These are phyloP conservation scores for Rhinatrema bivittatum DNA, from an alignment of 2,797 vertebrate genomes.

Conservation along the genomic window DNA sequence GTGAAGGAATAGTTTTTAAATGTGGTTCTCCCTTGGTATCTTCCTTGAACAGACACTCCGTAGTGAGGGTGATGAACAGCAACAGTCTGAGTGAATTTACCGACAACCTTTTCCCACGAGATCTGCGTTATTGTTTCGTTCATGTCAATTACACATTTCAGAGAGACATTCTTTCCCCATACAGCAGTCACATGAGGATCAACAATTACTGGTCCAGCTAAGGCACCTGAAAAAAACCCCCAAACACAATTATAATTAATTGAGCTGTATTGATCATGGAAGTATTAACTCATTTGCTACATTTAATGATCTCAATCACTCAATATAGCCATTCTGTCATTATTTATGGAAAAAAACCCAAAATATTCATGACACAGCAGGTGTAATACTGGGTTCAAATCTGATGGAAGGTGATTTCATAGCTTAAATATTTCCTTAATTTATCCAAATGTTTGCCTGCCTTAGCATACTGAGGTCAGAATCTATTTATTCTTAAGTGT, in stretches of 20 bases:
- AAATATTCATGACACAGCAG: no score
- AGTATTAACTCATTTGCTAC: no score
- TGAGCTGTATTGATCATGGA: no score
- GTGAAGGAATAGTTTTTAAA: constrained; percentile 79
- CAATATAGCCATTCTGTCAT: no score
- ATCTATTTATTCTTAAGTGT: no score
- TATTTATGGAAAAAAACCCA: no score
- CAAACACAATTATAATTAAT: not conserved
- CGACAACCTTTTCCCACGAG: constrained; percentile 83
- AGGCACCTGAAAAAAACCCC: constrained; percentile 62
- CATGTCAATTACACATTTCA: constrained; percentile 83
- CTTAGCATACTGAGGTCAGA: no score
- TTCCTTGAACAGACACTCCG: constrained; percentile 74
- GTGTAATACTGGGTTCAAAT: no score
- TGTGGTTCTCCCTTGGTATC: constrained; percentile 74
- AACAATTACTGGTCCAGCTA: constrained; percentile 77
- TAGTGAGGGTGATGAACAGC: constrained; percentile 85
- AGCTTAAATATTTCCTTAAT: no score
- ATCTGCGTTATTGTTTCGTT: constrained; percentile 86
- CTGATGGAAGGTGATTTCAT: no score
- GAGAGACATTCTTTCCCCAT: constrained; percentile 85
- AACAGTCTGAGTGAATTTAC: constrained; percentile 72
- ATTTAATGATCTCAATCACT: no score
- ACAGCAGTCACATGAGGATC: constrained; percentile 77
- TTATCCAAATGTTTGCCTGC: no score